A percentile compares a stretch with the other conserved stretches of the same genome.
Evolutionary conservation across 2,113 vertebrate species (phyloP).

Genomic region (Barnardius zonarius): DNA sequence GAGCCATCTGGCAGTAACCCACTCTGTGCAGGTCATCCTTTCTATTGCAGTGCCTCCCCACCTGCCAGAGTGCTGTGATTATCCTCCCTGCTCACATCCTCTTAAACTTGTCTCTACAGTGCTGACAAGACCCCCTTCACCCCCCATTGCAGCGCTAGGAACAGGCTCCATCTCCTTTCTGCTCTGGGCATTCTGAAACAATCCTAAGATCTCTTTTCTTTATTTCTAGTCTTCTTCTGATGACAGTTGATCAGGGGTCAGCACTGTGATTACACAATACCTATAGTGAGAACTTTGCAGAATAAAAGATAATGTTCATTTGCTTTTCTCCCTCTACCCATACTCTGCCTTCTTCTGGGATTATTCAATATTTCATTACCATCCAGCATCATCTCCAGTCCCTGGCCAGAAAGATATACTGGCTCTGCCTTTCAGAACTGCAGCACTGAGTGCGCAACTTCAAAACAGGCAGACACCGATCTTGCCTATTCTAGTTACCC

Average conservation of each 20-base stretch:
- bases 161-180: background rate
- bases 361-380: background rate
- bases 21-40: background rate
- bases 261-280: background rate
- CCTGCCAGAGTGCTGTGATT: conserved; percentile 11
- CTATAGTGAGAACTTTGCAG: background rate
- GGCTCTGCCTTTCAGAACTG: background rate
- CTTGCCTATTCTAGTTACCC: background rate
- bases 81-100: background rate
- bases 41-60: background rate
- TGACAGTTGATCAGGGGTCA: background rate
- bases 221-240: background rate
- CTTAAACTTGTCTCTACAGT: background rate
- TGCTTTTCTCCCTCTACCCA: background rate
- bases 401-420: background rate
- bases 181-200: background rate
- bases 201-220: background rate
- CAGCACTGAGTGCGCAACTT: background rate
- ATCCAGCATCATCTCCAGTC: background rate
- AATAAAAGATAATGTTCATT: background rate
- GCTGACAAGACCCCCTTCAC: background rate
- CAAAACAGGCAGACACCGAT: background rate
- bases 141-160: background rate
- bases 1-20: conserved; percentile 34
- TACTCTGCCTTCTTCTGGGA: background rate